Conservation (phyloP, 2,888 invertebrate species). For the Ochropleura plecta region DNA sequence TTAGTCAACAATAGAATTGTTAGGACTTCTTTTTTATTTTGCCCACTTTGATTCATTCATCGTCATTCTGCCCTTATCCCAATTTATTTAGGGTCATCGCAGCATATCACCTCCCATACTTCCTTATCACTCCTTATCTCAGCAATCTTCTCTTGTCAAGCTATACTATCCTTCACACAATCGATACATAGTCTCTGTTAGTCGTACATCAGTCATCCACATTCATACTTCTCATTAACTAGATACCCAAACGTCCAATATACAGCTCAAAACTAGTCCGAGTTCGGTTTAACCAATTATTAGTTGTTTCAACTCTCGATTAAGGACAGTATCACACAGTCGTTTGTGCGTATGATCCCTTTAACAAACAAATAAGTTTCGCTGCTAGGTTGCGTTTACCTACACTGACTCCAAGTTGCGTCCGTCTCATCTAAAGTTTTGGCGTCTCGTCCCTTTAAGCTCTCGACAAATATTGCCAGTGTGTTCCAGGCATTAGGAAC, state of each 20-base stretch:
- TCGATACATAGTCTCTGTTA: not conserved
- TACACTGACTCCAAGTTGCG: not conserved
- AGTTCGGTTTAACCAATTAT: constrained; percentile 39
- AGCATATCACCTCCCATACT: not conserved
- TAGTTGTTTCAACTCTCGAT: constrained; percentile 46
- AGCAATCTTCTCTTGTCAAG: not conserved
- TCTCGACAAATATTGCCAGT: not conserved
- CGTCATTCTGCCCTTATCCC: not conserved
- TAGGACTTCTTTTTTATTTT: constrained; percentile 7
- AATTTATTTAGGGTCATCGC: not conserved
- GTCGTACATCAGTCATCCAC: not conserved
- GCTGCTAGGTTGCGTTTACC: not conserved
- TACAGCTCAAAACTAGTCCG: constrained; percentile 41
- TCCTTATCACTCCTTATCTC: not conserved
- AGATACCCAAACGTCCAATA: constrained; percentile 18
- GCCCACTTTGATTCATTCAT: not conserved
- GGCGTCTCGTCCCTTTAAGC: not conserved
- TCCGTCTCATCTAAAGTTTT: not conserved
- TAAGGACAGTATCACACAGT: constrained; percentile 20
- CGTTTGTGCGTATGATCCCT: not conserved
- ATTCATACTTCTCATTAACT: not conserved
- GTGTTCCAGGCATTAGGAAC: constrained; percentile 24
- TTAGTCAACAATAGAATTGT: constrained; percentile 1
- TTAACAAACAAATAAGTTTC: not conserved
- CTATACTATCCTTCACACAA: not conserved